phyloP scores from a whole-genome alignment of 2,113 vertebrate genomes.

The Sinocyclocheilus grahami region DNA sequence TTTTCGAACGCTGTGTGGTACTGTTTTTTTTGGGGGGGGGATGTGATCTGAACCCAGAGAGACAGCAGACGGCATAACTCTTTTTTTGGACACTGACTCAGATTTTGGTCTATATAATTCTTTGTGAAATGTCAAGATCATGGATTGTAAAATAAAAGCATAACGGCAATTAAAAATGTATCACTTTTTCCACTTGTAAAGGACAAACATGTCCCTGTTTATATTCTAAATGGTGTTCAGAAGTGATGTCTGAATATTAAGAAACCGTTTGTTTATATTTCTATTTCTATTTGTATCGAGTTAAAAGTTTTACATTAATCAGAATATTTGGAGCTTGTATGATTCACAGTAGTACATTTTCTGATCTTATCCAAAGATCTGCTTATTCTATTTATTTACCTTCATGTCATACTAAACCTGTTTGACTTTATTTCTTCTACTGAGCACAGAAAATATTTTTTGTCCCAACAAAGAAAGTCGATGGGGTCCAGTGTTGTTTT shows the following conservation, averaged over 20 bases:
- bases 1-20: constrained; percentile 17
- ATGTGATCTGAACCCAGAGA: constrained; percentile 33
- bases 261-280: too few species aligned
- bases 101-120: not conserved
- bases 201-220: not conserved
- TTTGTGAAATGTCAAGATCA: constrained; percentile 5
- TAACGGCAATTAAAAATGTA: constrained; percentile 3
- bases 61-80: not conserved
- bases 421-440: not conserved
- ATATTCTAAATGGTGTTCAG: not conserved
- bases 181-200: not conserved
- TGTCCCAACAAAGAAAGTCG: too few species aligned
- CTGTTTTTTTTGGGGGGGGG: not conserved
- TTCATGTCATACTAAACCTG: not conserved
- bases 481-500: not conserved
- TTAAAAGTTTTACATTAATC: not conserved
- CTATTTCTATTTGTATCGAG: not conserved
- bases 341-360: not conserved
- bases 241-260: not conserved
- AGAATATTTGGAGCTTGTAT: not conserved
- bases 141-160: constrained; percentile 47
- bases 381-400: not conserved
- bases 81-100: constrained; percentile 13
- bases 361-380: not conserved
- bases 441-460: too few species aligned